phyloP scores from a whole-genome alignment of 2,113 vertebrate genomes.

The Proterorhinus semilunaris region DNA sequence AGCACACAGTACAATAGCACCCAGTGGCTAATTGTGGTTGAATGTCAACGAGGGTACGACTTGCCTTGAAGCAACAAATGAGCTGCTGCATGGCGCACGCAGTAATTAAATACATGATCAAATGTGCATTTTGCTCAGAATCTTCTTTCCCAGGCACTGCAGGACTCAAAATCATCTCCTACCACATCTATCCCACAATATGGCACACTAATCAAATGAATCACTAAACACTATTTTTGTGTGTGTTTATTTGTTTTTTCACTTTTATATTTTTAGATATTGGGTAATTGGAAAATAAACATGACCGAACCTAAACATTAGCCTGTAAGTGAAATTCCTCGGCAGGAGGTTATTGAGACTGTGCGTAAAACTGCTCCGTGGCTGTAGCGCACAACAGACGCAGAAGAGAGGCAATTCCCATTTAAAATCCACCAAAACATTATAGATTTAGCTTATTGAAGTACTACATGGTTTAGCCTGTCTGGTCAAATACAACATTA shows the following conservation, averaged over 20 bases:
- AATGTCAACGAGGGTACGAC: conserved; percentile 56
- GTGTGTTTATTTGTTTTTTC: too few relatives aligned
- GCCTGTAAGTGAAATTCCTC: not conserved
- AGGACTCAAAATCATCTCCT: not conserved
- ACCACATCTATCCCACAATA: not conserved
- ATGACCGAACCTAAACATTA: not conserved
- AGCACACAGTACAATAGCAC: conserved; percentile 19
- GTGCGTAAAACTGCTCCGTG: not conserved
- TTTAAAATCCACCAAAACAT: not conserved
- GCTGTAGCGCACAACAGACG: not conserved
- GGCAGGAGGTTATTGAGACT: not conserved
- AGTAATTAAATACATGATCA: conserved; percentile 68
- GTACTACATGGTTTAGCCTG: not conserved
- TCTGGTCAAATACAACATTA: not conserved
- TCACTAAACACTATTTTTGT: too few relatives aligned
- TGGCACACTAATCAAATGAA: too few relatives aligned
- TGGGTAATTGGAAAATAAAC: not conserved
- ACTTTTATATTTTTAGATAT: too few relatives aligned
- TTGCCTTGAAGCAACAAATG: conserved; percentile 35
- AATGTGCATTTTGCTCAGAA: conserved; percentile 25
- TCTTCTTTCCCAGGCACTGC: not conserved
- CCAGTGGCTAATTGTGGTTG: conserved; percentile 36
- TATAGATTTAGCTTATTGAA: not conserved
- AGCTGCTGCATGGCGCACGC: conserved; percentile 33
- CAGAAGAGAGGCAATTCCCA: not conserved